Conservation (phyloP, 2,797 vertebrate genomes). For the Chiroxiphia lanceolata region DNA sequence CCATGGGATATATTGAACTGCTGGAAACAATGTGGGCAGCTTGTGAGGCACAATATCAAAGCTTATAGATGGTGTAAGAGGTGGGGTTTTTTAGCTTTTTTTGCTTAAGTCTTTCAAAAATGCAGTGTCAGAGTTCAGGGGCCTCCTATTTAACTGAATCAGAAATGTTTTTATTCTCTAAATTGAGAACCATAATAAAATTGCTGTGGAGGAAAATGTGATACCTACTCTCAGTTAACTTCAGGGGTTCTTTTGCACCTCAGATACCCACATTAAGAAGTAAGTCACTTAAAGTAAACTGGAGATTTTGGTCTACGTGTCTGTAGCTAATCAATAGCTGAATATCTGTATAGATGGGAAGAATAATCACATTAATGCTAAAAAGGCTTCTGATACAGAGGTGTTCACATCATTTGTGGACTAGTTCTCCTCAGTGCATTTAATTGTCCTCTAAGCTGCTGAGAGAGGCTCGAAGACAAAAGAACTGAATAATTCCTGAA, state of each 20-base stretch:
- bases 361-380: background rate
- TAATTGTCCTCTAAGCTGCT: background rate
- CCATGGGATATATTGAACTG: background rate
- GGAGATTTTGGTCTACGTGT: background rate
- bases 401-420: background rate
- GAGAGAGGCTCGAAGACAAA: background rate
- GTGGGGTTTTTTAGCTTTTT: background rate
- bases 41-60: background rate
- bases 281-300: background rate
- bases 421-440: background rate
- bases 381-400: background rate
- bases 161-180: background rate
- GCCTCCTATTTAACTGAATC: background rate
- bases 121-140: background rate
- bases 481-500: background rate
- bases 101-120: background rate
- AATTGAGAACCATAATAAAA: background rate
- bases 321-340: background rate
- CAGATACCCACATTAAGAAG: background rate
- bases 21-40: slow-evolving; percentile 22
- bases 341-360: background rate
- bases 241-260: background rate
- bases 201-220: background rate
- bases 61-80: background rate
- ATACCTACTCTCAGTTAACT: background rate